A percentile compares a stretch with the other conserved stretches of the same genome.
Conservation (phyloP, 1,140 invertebrate species). For the Caenorhabditis latens region DNA sequence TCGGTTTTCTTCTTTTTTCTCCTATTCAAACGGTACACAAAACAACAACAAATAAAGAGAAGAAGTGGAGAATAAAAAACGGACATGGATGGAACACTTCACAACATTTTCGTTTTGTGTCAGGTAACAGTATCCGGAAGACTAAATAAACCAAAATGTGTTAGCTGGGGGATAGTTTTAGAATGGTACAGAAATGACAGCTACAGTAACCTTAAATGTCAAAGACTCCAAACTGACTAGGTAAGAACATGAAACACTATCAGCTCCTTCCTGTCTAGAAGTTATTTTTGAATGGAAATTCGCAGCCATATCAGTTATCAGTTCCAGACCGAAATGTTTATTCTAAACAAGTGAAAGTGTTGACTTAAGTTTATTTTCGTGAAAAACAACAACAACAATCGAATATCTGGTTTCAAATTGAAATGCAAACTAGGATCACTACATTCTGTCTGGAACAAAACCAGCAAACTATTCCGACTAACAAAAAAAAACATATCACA, state of each 20-base stretch:
- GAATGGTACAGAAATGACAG: too few relatives aligned
- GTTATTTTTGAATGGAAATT: neutral
- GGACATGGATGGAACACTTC: conserved; percentile 55
- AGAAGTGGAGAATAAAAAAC: conserved; percentile 14
- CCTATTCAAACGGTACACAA: conserved; percentile 50
- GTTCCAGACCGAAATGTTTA: neutral
- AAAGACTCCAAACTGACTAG: too few relatives aligned
- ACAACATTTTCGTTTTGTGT: conserved; percentile 38
- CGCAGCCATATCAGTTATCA: conserved; percentile 4
- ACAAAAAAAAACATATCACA: neutral
- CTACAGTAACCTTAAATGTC: too few relatives aligned
- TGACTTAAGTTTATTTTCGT: neutral
- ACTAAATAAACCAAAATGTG: neutral
- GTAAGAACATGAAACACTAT: neutral
- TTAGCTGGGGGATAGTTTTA: too few relatives aligned
- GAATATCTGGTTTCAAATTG: neutral
- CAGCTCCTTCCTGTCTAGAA: neutral
- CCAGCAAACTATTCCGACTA: neutral
- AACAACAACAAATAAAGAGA: conserved; percentile 38
- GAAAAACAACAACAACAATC: conserved; percentile 8
- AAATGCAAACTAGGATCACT: neutral
- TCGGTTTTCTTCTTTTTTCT: conserved; percentile 5
- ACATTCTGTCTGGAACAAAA: neutral
- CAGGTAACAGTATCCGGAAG: conserved; percentile 48
- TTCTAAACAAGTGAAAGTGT: conserved; percentile 6